A percentile compares a stretch with the other conserved stretches of the same genome.
These are phyloP conservation scores for Psilanteris sp. DNA, from an alignment of 1,140 invertebrate species.

Conservation along the genomic window DNA sequence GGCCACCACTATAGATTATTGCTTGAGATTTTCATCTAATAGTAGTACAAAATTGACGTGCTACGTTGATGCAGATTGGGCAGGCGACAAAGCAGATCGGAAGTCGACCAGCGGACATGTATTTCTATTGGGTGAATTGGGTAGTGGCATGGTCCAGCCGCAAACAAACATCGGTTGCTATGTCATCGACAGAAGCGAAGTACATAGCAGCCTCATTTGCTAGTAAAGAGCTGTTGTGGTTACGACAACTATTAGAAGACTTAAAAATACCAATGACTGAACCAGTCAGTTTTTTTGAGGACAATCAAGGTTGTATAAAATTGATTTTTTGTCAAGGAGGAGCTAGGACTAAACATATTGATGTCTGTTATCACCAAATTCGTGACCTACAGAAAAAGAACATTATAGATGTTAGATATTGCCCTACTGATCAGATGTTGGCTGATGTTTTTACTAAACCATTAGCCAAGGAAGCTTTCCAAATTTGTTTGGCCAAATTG, in stretches of 20 bases:
- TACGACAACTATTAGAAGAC: slow-evolving; percentile 11
- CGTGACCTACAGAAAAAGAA: no score
- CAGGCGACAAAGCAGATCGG: slow-evolving; percentile 64
- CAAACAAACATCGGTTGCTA: slow-evolving; percentile 32
- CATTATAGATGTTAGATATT: slow-evolving; percentile 31
- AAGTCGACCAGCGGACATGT: slow-evolving; percentile 66
- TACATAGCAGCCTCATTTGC: slow-evolving; percentile 41
- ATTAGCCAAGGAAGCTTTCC: not conserved
- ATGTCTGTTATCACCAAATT: no score
- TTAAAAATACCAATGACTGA: no score
- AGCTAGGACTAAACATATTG: no score
- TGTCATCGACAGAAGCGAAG: slow-evolving; percentile 32
- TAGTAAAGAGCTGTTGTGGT: slow-evolving; percentile 26
- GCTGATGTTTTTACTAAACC: slow-evolving; percentile 25
- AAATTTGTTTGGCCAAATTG: no score
- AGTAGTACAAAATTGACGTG: slow-evolving; percentile 38
- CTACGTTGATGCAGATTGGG: slow-evolving; percentile 70
- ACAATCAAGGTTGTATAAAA: no score
- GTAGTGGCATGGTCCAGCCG: slow-evolving; percentile 58
- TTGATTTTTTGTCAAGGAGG: no score
- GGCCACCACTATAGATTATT: no score
- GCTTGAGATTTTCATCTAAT: no score
- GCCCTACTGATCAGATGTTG: slow-evolving; percentile 13
- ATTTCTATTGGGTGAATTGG: slow-evolving; percentile 44
- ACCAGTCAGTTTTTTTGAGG: no score